Percentiles rank a stretch among this genome's conserved stretches.
phyloP scores from a whole-genome alignment of 2,888 invertebrate genomes.

The Periphyllus acericola region DNA sequence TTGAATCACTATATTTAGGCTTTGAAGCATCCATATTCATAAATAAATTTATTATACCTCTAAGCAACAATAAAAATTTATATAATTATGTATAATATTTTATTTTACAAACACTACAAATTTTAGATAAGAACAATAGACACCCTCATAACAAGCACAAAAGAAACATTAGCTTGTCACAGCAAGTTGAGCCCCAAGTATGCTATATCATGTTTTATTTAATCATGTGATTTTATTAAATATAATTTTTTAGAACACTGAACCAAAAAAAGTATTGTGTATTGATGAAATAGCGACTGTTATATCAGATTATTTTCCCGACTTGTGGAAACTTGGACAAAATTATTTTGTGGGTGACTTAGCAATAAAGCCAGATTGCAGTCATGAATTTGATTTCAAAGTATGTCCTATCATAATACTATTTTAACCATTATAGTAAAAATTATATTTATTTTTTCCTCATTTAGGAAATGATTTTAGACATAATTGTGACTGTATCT shows the following conservation, averaged over 20 bases:
- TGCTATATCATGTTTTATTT: not conserved
- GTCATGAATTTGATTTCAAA: slow-evolving; percentile 82
- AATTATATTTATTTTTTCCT: not conserved
- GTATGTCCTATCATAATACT: slow-evolving; percentile 67
- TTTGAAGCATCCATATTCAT: too few species aligned
- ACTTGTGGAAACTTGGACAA: slow-evolving; percentile 95
- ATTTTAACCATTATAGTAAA: not conserved
- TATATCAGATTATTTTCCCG: slow-evolving; percentile 82
- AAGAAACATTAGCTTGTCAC: slow-evolving; percentile 63
- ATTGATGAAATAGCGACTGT: slow-evolving; percentile 83
- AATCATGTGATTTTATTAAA: not conserved
- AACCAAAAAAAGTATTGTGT: slow-evolving; percentile 79
- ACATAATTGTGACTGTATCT: slow-evolving; percentile 55
- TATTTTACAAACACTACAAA: not conserved
- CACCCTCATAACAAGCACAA: slow-evolving; percentile 63
- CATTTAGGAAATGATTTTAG: slow-evolving; percentile 58
- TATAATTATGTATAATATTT: not conserved
- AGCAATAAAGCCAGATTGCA: slow-evolving; percentile 77
- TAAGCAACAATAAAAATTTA: too few species aligned
- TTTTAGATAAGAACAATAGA: slow-evolving; percentile 57
- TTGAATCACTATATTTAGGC: too few species aligned
- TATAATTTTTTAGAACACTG: slow-evolving; percentile 66
- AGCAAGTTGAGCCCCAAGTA: slow-evolving; percentile 62
- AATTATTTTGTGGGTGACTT: slow-evolving; percentile 92
- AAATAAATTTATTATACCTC: too few species aligned